Conservation (phyloP, 2,797 vertebrate species). For the Lepidocolaptes lacrymiger region DNA sequence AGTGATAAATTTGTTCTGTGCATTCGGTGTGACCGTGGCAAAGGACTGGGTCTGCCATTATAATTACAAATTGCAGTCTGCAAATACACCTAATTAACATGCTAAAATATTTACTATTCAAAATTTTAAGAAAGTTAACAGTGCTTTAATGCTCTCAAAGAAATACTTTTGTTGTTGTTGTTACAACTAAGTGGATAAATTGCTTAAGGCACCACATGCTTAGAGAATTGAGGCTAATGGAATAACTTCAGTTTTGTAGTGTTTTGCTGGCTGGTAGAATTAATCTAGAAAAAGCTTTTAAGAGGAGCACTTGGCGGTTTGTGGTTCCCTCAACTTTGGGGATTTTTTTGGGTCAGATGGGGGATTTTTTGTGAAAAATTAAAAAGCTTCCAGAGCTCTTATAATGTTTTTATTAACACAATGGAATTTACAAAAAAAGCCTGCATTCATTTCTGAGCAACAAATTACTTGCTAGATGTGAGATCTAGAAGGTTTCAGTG, state of each 20-base stretch:
- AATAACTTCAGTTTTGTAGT: conserved; percentile 12
- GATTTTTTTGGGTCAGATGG: background rate
- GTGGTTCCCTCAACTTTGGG: background rate
- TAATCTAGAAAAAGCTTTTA: conserved; percentile 37
- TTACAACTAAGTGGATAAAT: conserved; percentile 57
- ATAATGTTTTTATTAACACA: background rate
- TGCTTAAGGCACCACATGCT: conserved; percentile 40
- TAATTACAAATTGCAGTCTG: background rate
- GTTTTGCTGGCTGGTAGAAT: background rate
- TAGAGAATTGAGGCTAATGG: conserved; percentile 49
- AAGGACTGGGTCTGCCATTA: background rate
- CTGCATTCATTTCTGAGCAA: background rate
- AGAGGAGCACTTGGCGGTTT: background rate
- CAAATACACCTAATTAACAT: background rate
- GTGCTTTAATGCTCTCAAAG: background rate
- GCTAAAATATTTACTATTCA: conserved; percentile 54
- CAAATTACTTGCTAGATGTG: background rate
- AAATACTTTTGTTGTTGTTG: background rate
- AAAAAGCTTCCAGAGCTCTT: background rate
- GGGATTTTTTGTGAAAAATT: background rate
- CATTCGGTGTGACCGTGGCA: rapidly evolving
- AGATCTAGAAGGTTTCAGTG: background rate
- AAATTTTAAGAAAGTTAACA: conserved; percentile 2
- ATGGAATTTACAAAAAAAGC: background rate
- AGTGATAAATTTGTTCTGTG: background rate